Conservation (phyloP, 2,113 vertebrate genomes). For the Arenaria interpres region DNA sequence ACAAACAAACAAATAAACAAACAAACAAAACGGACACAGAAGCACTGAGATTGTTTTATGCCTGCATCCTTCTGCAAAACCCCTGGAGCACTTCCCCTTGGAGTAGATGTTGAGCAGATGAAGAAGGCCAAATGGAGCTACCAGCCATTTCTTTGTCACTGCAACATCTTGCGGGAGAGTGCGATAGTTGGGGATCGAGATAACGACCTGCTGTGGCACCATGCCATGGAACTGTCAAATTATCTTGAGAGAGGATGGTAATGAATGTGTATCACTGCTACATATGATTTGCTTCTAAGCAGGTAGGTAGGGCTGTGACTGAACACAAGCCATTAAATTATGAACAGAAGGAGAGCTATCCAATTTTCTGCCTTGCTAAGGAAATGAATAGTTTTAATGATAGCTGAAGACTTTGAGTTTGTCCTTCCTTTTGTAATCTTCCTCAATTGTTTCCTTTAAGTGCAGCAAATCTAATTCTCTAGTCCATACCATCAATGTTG, state of each 20-base stretch:
- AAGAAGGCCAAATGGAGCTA: neutral
- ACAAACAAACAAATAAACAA: neutral
- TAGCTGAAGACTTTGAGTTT: slow-evolving; percentile 33
- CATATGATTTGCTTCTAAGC: slow-evolving; percentile 34
- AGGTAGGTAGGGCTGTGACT: slow-evolving; percentile 47
- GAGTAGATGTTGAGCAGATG: neutral
- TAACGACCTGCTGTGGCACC: slow-evolving; percentile 14
- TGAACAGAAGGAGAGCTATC: slow-evolving; percentile 44
- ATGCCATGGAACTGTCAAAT: slow-evolving; percentile 43
- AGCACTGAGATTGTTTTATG: neutral
- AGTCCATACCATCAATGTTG: neutral
- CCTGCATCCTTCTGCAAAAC: neutral
- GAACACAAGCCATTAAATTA: slow-evolving; percentile 45
- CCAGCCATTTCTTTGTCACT: neutral
- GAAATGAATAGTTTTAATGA: slow-evolving; percentile 45
- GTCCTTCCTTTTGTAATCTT: slow-evolving; percentile 43
- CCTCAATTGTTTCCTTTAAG: slow-evolving; percentile 23
- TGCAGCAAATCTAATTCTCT: slow-evolving; percentile 27
- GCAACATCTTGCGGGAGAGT: neutral
- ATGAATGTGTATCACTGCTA: slow-evolving; percentile 44
- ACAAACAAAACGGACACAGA: neutral
- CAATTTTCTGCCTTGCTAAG: slow-evolving; percentile 48
- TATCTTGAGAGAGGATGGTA: neutral
- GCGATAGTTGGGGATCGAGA: neutral
- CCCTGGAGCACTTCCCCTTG: neutral